Base-by-base conservation (phyloP, 2,797 vertebrate species). In the Oreortyx pictus region DNA sequence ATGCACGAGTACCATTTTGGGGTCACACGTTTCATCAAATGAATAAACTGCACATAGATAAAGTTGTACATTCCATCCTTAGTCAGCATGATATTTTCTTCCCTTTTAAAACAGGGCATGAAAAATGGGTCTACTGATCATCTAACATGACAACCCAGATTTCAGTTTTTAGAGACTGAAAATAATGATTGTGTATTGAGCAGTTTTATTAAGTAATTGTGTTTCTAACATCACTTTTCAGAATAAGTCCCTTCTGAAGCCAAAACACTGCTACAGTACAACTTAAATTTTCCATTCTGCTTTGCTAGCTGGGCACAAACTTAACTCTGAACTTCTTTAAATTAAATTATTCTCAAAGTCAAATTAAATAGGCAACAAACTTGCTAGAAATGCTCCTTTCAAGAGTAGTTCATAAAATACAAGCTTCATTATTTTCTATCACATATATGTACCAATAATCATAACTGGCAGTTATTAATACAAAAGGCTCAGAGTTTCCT, bases 121-220 rank as follows among this genome's bases (percentile, higher is more conserved):
- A 78, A 33, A 24, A 82, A 47, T 23, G 5, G 15, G 16, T 59
- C 83, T 73, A 62, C 22, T 35, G 41, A 79, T 62, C 9, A 76
- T 27, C 19, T 19, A 71, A 64, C 25, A 84, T 7, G 19, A 82
- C 14, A 86, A 68, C 2, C 2, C 57, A 52, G 9, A 59, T 41
- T 56, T 68, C 59, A 66, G 6, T 73, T 78, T 78, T 52, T 61
- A 74, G 41, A 92, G 31, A 80, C 2, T 27, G 43, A 79, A 92
- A 88, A 67, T 31, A 49, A 39, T 29, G 9, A 52, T 46, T 50
- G 23, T 33, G 27, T 54, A 18, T 12, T 71, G 11, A 84, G 25
- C 3, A 89, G 27, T 84, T 91, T 75, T 66, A 72, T 5, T 49
- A 22, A 52, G 10, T 41, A 89, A 71, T 19, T 37, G 29, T 7